Evolutionary conservation across 2,113 vertebrate species (phyloP), one percentile per base, ranked within the genome.

Genomic region (Danio rerio): DNA sequence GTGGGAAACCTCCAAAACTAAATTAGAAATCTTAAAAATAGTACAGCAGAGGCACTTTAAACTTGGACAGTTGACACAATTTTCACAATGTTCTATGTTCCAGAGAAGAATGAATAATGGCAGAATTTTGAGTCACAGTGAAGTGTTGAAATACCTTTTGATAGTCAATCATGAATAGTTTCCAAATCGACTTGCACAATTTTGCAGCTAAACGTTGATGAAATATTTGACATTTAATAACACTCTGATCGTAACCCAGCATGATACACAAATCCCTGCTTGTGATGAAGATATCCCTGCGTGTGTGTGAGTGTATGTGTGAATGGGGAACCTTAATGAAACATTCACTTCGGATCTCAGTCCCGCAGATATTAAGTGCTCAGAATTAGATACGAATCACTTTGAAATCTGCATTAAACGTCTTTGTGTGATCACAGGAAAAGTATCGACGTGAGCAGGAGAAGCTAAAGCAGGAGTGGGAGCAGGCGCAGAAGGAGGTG

Each of bases 391-490:
- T 31, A 7, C 5, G 49, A 9, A 7, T 9, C 2, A 11, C 49
- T 52, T 50, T 88, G 74, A 85, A n/a, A 89, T 31, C 31, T 31
- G 78, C 85, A 83, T 47, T 53, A 20, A 89, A 78, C 86, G 45
- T 90, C 68, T 91, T 89, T 92, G 89, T 85, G 88, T 86, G 58
- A 86, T 89, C 31, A 56, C 92, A 99, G 98, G 97, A 98, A 86
- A 96, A 94, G 87, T 99, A 99, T 89, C 94, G 91, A 87, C 95
- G 94, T 58, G 96, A 99, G 86, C 97, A 99, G 92, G 94, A 96
- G 92, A 98, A 97, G 89, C 93, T 99, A 89, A 98, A 96, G 89
- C 94, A 96, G 86, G 97, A 98, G 88, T 99, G 98, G 98, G 97
- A 99, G 90, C 96, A 92, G 53, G 97, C 98, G 1, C 98, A 99